Evolutionary conservation across 2,113 vertebrate genomes (phyloP), one percentile per base, ranked within the genome.

Genomic region (Nesogale talazaci): DNA sequence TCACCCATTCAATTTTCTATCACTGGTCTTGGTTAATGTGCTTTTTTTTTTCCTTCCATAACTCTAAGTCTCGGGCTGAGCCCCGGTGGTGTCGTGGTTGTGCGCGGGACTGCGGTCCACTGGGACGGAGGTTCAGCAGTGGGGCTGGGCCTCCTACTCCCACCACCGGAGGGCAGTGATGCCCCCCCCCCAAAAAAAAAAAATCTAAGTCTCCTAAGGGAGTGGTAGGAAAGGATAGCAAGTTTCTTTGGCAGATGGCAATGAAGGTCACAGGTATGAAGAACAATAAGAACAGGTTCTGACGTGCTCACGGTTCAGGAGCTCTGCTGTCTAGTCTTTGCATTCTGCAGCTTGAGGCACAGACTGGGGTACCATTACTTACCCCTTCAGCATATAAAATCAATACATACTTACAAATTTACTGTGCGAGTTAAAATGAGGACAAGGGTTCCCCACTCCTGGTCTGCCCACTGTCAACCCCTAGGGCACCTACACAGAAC

Each of bases 311-410:
- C 80, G 81, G 59, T 29, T 85, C 56, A 88, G 80, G 23, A 92
- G 40, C 9, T 84, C 78, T 89, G 57, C 4, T 88, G 4, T 36
- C 70, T 90, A 70, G 80, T 34, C 29, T 83, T 40, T 25, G 34
- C 29, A 69, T 83, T 78, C 83, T 78, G 65, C 0, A 77, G 63
- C 22, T n/a, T 63, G 65, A 57, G 36, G 22, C 72, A 57, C n/a
- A 84, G 20, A 25, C 38, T 87, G 29, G 19, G 69, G 23, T 0
- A 42, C 23, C 40, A 56, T 31, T 77, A 25, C n/a, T 80, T 87
- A 80, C 19, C 19, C 36, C 25, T 77, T 82, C n/a, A 94, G 83
- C 31, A 94, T 93, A 67, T 84, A 90, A 93, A 95, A 91, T 25
- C 42, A 57, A 93, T 61, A 83, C 1, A 56, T 38, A 89, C 63